Evolutionary conservation across 2,888 invertebrate species (phyloP).

Genomic region (Nymphalis polychloros): DNA sequence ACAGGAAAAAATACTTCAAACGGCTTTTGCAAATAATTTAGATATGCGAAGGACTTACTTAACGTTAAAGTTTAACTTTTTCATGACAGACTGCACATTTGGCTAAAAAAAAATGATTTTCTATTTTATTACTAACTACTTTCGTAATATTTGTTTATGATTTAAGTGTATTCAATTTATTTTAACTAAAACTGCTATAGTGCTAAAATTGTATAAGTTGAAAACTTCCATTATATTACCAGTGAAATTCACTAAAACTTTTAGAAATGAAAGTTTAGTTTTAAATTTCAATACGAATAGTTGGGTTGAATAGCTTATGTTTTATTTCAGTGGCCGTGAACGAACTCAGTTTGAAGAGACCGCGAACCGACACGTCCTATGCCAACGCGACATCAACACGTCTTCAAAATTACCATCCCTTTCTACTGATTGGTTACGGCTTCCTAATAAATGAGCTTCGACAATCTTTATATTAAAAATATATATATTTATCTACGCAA

Average conservation of each 20-base stretch:
- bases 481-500: not conserved
- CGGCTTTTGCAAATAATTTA: too few relatives aligned
- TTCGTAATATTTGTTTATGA: too few relatives aligned
- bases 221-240: constrained; percentile 25
- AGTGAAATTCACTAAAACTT: constrained; percentile 23
- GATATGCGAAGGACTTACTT: too few relatives aligned
- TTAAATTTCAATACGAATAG: constrained; percentile 1
- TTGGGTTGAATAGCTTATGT: constrained; percentile 26
- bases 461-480: constrained; percentile 2
- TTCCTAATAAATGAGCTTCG: constrained; percentile 52
- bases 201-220: not conserved
- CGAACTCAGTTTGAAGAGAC: constrained; percentile 71
- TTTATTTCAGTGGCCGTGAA: constrained; percentile 68
- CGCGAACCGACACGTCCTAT: constrained; percentile 63
- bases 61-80: too few relatives aligned
- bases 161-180: too few relatives aligned
- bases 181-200: not conserved
- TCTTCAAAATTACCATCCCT: constrained; percentile 45
- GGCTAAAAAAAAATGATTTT: too few relatives aligned
- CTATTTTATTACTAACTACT: too few relatives aligned
- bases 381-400: constrained; percentile 56
- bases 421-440: constrained; percentile 56
- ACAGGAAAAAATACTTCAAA: too few relatives aligned
- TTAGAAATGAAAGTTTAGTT: constrained; percentile 12
- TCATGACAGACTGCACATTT: too few relatives aligned